Conservation (phyloP, 2,888 invertebrate genomes). For the Augochlorella aurata region DNA sequence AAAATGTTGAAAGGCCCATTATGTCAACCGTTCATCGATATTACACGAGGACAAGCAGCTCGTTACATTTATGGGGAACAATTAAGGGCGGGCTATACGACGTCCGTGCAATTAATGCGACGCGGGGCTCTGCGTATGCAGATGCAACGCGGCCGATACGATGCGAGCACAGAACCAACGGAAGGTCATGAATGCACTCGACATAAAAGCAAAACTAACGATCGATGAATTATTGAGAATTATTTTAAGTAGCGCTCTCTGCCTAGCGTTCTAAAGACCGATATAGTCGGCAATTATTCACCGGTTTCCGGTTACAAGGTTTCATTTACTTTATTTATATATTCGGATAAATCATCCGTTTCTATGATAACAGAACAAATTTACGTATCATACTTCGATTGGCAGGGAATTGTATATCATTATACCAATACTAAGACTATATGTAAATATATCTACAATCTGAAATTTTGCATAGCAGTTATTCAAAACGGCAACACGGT, state of each 20-base stretch:
- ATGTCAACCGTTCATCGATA: conserved; percentile 22
- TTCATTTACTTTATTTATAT: too few relatives aligned
- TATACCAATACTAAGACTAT: too few relatives aligned
- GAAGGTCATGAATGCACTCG: not conserved
- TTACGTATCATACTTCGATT: too few relatives aligned
- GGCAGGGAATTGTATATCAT: too few relatives aligned
- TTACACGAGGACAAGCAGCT: conserved; percentile 7
- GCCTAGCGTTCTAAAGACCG: not conserved
- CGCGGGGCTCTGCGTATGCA: conserved; percentile 11
- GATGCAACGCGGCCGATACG: conserved; percentile 10
- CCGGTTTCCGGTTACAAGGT: not conserved
- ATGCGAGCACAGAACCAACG: not conserved
- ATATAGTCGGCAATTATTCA: not conserved
- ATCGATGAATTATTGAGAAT: not conserved
- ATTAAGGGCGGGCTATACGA: conserved; percentile 34
- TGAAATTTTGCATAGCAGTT: too few relatives aligned
- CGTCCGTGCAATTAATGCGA: conserved; percentile 27
- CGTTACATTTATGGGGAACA: conserved; percentile 47
- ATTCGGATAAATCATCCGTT: too few relatives aligned
- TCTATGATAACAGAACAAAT: too few relatives aligned
- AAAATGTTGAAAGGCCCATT: not conserved
- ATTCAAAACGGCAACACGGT: not conserved
- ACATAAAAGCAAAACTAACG: not conserved
- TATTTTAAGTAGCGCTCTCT: not conserved
- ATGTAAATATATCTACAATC: too few relatives aligned